These are phyloP conservation scores for Cryptus viduatorius DNA, from an alignment of 2,888 invertebrate genomes.

Conservation along the genomic window DNA sequence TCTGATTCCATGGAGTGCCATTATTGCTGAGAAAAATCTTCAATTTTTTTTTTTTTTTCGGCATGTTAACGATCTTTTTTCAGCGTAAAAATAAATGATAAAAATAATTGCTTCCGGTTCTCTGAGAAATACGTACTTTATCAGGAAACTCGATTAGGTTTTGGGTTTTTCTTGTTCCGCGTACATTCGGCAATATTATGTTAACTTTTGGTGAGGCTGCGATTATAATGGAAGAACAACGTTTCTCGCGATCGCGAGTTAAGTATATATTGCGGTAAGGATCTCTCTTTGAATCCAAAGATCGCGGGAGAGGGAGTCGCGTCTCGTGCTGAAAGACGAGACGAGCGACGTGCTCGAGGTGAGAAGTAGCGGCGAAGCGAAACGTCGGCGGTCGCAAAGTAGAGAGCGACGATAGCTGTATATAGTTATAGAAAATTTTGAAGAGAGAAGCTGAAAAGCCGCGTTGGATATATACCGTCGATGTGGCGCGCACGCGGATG, in stretches of 20 bases:
- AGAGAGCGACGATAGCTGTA: conserved; percentile 26
- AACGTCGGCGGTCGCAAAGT: conserved; percentile 56
- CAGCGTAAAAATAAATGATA: too few relatives aligned
- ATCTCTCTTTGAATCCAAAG: conserved; percentile 16
- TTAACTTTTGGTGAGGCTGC: not conserved
- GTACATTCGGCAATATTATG: not conserved
- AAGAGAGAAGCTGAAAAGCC: conserved; percentile 50
- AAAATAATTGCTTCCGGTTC: too few relatives aligned
- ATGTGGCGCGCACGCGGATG: conserved; percentile 40
- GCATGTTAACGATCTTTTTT: too few relatives aligned
- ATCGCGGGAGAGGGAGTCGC: conserved; percentile 8
- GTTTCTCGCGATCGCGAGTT: conserved; percentile 5
- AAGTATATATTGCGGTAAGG: not conserved
- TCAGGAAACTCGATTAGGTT: not conserved
- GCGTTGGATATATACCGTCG: conserved; percentile 12
- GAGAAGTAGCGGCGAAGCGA: conserved; percentile 51
- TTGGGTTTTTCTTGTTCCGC: not conserved
- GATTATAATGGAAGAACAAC: conserved; percentile 45
- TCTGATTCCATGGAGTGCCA: too few relatives aligned
- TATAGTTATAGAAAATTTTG: conserved; percentile 34
- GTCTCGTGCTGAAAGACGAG: conserved; percentile 39
- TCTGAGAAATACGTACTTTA: too few relatives aligned
- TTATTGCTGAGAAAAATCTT: too few relatives aligned
- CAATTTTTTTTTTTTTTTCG: too few relatives aligned
- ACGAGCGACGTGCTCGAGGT: conserved; percentile 41